Evolutionary conservation across 2,888 invertebrate species (phyloP).

Genomic region (Lottia scabra): DNA sequence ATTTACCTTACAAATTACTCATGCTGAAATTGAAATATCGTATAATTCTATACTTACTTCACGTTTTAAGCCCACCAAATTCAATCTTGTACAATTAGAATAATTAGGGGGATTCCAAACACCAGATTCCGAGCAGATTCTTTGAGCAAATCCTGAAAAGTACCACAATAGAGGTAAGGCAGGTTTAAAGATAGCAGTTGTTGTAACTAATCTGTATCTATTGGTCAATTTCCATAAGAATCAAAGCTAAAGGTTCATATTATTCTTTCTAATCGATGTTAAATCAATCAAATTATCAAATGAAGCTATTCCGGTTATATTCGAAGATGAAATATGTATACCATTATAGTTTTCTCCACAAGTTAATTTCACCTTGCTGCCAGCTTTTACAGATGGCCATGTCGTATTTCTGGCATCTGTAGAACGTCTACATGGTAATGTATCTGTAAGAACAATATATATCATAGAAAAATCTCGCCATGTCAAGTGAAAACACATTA

Average conservation of each 20-base stretch:
- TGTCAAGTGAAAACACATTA: too few relatives aligned
- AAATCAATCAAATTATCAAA: too few relatives aligned
- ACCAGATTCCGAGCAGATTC: background rate
- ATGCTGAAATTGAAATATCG: too few relatives aligned
- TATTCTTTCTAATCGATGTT: too few relatives aligned
- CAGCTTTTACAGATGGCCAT: conserved; percentile 6
- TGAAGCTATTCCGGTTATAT: background rate
- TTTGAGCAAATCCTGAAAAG: background rate
- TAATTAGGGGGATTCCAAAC: background rate
- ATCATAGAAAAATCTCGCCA: too few relatives aligned
- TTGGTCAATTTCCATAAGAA: too few relatives aligned
- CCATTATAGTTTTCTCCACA: conserved; percentile 8
- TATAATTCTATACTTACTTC: background rate
- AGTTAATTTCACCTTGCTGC: background rate
- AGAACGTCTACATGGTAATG: background rate
- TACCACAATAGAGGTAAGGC: too few relatives aligned
- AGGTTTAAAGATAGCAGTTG: too few relatives aligned
- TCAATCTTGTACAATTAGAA: background rate
- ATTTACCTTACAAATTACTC: too few relatives aligned
- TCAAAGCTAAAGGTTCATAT: too few relatives aligned
- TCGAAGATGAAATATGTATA: background rate
- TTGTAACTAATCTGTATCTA: too few relatives aligned
- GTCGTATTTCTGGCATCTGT: background rate
- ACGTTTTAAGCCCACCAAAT: background rate
- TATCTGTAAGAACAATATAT: too few relatives aligned